Evolutionary conservation across 2,113 vertebrate genomes (phyloP).

Genomic region (Carollia perspicillata): DNA sequence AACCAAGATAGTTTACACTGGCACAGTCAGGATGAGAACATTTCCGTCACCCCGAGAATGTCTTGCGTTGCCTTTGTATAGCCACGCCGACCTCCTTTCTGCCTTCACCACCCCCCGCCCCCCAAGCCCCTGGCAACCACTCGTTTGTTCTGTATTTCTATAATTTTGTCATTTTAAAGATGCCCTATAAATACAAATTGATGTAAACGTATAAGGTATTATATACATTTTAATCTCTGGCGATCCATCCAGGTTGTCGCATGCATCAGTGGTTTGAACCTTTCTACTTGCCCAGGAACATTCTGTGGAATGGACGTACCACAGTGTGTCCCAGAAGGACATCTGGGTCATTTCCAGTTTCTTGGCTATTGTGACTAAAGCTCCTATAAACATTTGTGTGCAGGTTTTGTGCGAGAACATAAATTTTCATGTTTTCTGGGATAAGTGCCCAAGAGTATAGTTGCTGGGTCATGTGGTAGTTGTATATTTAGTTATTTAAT

Average conservation of each 20-base stretch:
- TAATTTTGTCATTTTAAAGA: background rate
- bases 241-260: background rate
- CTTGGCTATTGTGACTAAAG: background rate
- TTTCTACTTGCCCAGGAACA: background rate
- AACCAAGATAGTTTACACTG: background rate
- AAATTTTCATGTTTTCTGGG: background rate
- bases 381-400: background rate
- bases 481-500: background rate
- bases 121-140: background rate
- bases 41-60: background rate
- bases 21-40: background rate
- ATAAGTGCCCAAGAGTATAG: background rate
- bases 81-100: background rate
- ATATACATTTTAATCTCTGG: background rate
- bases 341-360: background rate
- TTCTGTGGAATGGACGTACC: background rate
- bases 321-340: background rate
- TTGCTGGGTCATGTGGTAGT: background rate
- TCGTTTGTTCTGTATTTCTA: background rate
- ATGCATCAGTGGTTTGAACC: background rate
- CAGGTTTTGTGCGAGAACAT: background rate
- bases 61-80: background rate
- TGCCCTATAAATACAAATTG: background rate
- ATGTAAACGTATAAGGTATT: background rate
- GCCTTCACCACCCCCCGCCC: fast-evolving